Percentiles rank a stretch among this genome's conserved stretches.
Conservation (phyloP, 2,113 vertebrate genomes). For the Varanus salvator region DNA sequence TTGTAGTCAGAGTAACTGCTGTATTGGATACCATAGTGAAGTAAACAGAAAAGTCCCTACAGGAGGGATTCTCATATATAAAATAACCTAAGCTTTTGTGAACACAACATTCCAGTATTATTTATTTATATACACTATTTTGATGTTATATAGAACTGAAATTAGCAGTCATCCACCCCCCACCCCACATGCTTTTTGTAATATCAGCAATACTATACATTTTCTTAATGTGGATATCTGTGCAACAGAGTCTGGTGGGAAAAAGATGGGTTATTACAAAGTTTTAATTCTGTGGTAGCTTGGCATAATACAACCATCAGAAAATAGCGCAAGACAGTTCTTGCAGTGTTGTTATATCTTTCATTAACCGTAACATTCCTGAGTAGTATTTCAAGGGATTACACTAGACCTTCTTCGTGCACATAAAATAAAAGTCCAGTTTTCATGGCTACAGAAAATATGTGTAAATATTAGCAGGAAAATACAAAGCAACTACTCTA, state of each 20-base stretch:
- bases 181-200: slow-evolving; percentile 22
- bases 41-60: neutral
- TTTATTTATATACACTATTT: neutral
- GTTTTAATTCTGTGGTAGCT: neutral
- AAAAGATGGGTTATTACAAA: slow-evolving; percentile 24
- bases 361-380: neutral
- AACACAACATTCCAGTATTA: neutral
- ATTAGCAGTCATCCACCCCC: slow-evolving; percentile 6
- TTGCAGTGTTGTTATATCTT: neutral
- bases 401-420: neutral
- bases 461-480: neutral
- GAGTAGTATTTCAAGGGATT: neutral
- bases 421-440: neutral
- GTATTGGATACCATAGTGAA: neutral
- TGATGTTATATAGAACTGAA: slow-evolving; percentile 18
- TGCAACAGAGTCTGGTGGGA: neutral
- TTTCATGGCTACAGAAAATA: neutral
- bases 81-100: neutral
- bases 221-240: neutral
- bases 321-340: neutral
- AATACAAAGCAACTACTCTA: neutral
- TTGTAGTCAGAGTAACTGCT: neutral
- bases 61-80: slow-evolving; percentile 22
- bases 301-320: neutral
- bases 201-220: neutral